Conservation (phyloP, 2,797 vertebrate species). For the Tympanoctomys barrerae region DNA sequence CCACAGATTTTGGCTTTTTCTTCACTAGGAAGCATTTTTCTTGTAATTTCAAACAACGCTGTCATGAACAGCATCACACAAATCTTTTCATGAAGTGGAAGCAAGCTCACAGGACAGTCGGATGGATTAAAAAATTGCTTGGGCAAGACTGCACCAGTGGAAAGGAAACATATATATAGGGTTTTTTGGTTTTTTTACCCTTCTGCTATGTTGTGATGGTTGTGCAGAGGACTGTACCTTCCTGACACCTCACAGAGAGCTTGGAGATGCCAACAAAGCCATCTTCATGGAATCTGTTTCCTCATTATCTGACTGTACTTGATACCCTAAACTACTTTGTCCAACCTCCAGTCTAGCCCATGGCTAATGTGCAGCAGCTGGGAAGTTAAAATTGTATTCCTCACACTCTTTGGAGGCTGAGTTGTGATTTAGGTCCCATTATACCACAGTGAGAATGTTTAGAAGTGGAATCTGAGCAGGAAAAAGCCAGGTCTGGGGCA, state of each 20-base stretch:
- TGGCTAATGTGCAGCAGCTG: not conserved
- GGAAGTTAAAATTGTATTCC: constrained; percentile 48
- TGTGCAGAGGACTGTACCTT: not conserved
- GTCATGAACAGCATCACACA: not conserved
- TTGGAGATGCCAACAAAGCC: constrained; percentile 47
- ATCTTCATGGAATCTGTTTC: not conserved
- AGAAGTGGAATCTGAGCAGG: constrained; percentile 40
- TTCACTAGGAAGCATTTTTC: not conserved
- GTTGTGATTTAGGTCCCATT: constrained; percentile 8
- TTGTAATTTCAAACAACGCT: not conserved
- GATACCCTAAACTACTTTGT: not conserved
- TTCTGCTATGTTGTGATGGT: not conserved
- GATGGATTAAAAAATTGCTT: not conserved
- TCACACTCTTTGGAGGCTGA: not conserved
- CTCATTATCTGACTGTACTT: not conserved
- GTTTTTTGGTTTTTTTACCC: not conserved
- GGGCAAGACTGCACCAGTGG: not conserved
- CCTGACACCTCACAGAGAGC: not conserved
- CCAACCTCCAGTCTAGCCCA: not conserved
- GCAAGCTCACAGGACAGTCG: not conserved
- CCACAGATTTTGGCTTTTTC: not conserved
- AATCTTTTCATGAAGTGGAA: not conserved
- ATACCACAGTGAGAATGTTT: not conserved
- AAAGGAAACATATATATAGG: not conserved
- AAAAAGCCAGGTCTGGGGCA: constrained; percentile 45